These are phyloP conservation scores for Eubasilissa splendida DNA, from an alignment of 2,888 invertebrate genomes.

Conservation along the genomic window DNA sequence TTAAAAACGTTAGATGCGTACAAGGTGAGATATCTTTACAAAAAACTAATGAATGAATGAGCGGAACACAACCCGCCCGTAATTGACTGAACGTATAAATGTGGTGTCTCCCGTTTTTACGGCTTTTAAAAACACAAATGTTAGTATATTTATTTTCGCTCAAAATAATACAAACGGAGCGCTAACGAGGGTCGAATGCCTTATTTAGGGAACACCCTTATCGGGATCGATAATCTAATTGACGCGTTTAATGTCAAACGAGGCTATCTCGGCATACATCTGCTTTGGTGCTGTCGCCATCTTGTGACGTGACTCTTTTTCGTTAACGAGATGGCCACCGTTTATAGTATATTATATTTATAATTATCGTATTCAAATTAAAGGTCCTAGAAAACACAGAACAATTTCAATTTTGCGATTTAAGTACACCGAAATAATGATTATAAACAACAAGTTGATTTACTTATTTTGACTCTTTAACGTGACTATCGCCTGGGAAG, in stretches of 20 bases:
- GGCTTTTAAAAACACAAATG: background rate
- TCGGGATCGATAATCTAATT: slow-evolving; percentile 53
- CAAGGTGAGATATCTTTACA: background rate
- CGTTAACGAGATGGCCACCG: background rate
- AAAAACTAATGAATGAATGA: background rate
- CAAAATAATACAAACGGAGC: background rate
- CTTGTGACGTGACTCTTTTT: background rate
- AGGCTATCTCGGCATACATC: slow-evolving; percentile 44
- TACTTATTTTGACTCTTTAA: no score
- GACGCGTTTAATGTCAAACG: slow-evolving; percentile 52
- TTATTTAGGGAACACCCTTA: slow-evolving; percentile 31
- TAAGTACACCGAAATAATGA: no score
- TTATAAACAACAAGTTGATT: no score
- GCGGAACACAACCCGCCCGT: background rate
- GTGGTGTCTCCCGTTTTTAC: background rate
- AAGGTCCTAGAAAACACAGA: no score
- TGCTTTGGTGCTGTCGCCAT: slow-evolving; percentile 1
- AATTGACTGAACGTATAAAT: background rate
- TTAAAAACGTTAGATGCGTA: no score
- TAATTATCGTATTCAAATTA: no score
- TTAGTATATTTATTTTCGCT: background rate
- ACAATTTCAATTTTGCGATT: no score
- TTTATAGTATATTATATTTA: background rate
- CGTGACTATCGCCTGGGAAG: no score
- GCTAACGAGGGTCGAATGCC: slow-evolving; percentile 10